Evolutionary conservation across 2,113 vertebrate genomes (phyloP).

Genomic region (Corynorhinus townsendii): DNA sequence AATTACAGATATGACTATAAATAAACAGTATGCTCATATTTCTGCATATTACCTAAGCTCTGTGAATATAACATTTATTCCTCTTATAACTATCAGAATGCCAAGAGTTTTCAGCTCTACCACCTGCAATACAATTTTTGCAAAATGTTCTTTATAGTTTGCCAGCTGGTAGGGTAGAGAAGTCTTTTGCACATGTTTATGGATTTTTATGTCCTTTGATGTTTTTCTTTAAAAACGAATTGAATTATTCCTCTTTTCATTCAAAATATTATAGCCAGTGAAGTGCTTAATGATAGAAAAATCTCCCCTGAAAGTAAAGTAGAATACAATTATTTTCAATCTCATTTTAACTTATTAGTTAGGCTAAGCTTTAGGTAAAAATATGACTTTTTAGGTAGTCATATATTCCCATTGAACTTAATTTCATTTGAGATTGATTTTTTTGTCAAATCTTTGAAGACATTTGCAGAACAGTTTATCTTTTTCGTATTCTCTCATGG

Average conservation of each 20-base stretch:
- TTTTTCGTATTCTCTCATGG: not conserved
- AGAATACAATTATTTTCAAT: slow-evolving; percentile 28
- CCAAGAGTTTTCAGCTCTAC: slow-evolving; percentile 31
- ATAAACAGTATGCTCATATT: slow-evolving; percentile 15
- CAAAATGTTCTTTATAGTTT: slow-evolving; percentile 52
- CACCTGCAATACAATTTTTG: slow-evolving; percentile 33
- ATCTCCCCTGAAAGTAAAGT: not conserved
- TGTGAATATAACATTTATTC: slow-evolving; percentile 31
- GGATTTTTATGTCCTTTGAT: not conserved
- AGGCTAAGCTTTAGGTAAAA: not conserved
- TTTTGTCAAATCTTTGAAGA: not conserved
- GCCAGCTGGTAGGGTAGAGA: slow-evolving; percentile 14
- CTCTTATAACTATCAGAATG: slow-evolving; percentile 27
- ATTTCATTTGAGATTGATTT: not conserved
- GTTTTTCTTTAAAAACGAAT: not conserved
- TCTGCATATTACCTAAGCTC: not conserved
- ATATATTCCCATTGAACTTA: not conserved
- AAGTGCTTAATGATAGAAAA: slow-evolving; percentile 7
- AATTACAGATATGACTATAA: slow-evolving; percentile 43
- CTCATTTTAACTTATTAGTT: not conserved
- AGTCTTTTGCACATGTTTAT: slow-evolving; percentile 45
- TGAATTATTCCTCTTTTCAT: slow-evolving; percentile 27
- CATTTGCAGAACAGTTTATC: not conserved
- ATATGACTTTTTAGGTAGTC: not conserved
- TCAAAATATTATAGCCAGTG: not conserved